Evolutionary conservation across 2,888 invertebrate species (phyloP), one percentile per base, ranked within the genome.

Genomic region (Cylindroiulus punctatus): DNA sequence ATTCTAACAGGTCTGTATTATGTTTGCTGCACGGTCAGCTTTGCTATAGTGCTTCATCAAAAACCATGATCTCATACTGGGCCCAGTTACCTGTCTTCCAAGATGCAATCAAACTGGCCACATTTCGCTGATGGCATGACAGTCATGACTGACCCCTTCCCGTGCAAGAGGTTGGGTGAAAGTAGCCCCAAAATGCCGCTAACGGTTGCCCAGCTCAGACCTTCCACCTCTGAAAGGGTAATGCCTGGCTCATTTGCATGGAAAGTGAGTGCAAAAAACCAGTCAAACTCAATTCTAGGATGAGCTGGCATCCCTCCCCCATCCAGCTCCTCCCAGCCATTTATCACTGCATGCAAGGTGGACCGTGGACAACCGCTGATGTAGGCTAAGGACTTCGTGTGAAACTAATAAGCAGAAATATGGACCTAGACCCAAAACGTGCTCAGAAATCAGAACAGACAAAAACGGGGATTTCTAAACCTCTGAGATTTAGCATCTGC

Each of bases 331-430:
- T 76, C 76, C 76, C 30, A 76, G 14, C 22, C 76, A 76, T 76
- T 76, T 76, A 76, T 76, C 76, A 76, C 22, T 30, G 30, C 44
- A n/a, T n/a, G n/a, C 3, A 10, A 42, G 42, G 42, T 42, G 42
- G 19, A n/a, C 19, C 1, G 57, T n/a, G 26, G 26, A 30, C 26
- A 76, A 76, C 12, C 76, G 22, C 22, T 76, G 30, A 76, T 76
- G 22, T 76, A 76, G 76, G 76, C 76, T 76, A 76, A 76, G 76
- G 76, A 76, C 76, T 76, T 76, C 30, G 76, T 76, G 76, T 76
- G 76, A 76, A 76, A 76, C 30, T 76, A 76, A 76, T 26, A 26
- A 76, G 76, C 30, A 76, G 30, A 76, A 76, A 76, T 30, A 30
- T 14, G 30, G 76, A 76, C 76, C 65, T 76, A 76, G 76, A 76